These are phyloP conservation scores for Trypoxylon attenuatum DNA, from an alignment of 2,888 invertebrate genomes.

Conservation along the genomic window DNA sequence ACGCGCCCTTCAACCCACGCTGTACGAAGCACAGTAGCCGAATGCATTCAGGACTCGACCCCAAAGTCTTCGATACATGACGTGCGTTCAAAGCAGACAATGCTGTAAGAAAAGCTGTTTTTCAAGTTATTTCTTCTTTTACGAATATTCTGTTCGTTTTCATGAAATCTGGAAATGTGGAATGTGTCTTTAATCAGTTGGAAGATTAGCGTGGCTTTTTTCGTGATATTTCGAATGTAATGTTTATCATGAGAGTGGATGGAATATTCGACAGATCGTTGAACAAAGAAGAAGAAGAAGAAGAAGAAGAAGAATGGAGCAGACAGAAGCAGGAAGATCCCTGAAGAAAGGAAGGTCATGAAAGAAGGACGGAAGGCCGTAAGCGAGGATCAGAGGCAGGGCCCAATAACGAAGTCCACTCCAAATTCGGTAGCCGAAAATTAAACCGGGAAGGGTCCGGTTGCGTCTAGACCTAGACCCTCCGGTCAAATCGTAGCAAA, in stretches of 20 bases:
- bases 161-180: too few relatives aligned
- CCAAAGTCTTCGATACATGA: neutral
- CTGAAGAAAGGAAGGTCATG: slow-evolving; percentile 4
- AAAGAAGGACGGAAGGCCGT: slow-evolving; percentile 8
- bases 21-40: slow-evolving; percentile 52
- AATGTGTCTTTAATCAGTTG: too few relatives aligned
- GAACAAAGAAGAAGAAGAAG: slow-evolving; percentile 1
- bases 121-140: too few relatives aligned
- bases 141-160: too few relatives aligned
- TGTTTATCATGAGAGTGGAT: slow-evolving; percentile 1
- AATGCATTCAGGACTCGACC: slow-evolving; percentile 8
- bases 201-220: too few relatives aligned
- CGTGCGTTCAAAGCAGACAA: too few relatives aligned
- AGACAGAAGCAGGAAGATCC: slow-evolving; percentile 15
- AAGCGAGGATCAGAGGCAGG: too few relatives aligned
- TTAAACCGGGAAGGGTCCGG: slow-evolving; percentile 51
- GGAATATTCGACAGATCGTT: slow-evolving; percentile 36
- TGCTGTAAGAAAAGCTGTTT: too few relatives aligned
- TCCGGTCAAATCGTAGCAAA: slow-evolving; percentile 63
- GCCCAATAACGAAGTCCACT: slow-evolving; percentile 44
- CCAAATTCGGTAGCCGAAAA: slow-evolving; percentile 59
- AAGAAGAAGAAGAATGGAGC: neutral
- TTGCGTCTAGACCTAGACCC: slow-evolving; percentile 62
- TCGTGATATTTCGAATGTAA: too few relatives aligned
- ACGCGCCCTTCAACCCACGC: slow-evolving; percentile 29